phyloP scores from a whole-genome alignment of 30 jellyfish, hydroid and myxozoan species.

The Sanderia malayensis region DNA sequence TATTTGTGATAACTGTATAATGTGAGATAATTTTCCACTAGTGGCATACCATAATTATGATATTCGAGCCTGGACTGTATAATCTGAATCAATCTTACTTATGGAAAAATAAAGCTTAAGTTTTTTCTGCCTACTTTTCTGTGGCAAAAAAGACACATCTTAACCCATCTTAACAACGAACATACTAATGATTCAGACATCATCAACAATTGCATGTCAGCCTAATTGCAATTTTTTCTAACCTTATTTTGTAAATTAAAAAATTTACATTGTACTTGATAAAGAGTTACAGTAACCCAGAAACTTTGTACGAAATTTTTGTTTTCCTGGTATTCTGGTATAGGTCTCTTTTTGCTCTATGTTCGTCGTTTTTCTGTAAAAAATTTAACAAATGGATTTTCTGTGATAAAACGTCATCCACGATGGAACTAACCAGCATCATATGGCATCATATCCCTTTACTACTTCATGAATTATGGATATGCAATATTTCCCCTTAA shows the following conservation, averaged over 20 bases:
- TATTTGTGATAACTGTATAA: not conserved
- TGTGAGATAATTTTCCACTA: not conserved
- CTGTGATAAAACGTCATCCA: not conserved
- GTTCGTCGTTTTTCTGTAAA: not conserved
- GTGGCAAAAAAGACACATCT: too few species aligned
- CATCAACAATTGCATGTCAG: not conserved
- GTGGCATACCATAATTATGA: not conserved
- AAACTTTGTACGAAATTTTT: not conserved
- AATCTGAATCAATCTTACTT: too few species aligned
- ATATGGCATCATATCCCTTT: too few species aligned
- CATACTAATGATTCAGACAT: too few species aligned
- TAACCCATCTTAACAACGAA: too few species aligned
- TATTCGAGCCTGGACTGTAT: not conserved
- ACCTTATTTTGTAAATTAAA: not conserved
- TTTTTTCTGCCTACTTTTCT: too few species aligned
- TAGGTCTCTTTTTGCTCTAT: not conserved
- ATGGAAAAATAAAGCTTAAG: too few species aligned
- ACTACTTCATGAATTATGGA: too few species aligned
- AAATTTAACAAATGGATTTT: not conserved
- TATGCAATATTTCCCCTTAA: too few species aligned
- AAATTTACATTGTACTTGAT: not conserved
- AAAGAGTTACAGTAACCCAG: not conserved
- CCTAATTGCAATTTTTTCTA: not conserved
- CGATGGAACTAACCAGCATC: slow-evolving; percentile 1
- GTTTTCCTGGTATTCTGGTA: not conserved